A percentile compares a stretch with the other conserved stretches of the same genome.
Conservation (phyloP, 2,797 vertebrate species). For the Aplochiton taeniatus region DNA sequence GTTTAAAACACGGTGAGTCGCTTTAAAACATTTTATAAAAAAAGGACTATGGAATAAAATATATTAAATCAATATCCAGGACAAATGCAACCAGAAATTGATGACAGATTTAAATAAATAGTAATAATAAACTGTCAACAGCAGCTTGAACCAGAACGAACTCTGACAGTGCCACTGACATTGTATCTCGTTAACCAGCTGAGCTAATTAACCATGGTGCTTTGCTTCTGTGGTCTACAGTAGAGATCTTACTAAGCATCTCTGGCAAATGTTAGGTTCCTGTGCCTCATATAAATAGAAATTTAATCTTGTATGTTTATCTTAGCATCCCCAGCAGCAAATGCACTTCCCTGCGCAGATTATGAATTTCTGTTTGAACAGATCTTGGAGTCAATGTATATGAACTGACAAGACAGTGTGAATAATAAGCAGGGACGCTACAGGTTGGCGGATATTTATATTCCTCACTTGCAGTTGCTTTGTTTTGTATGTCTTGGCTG, state of each 20-base stretch:
- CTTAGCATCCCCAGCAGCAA: conserved; percentile 76
- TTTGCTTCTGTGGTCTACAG: conserved; percentile 47
- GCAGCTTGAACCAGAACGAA: too few species aligned
- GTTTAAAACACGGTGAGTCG: too few species aligned
- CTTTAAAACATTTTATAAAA: too few species aligned
- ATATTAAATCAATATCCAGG: too few species aligned
- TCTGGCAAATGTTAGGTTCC: conserved; percentile 72
- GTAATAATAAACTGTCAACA: too few species aligned
- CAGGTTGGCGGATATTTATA: conserved; percentile 53
- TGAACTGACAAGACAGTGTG: conserved; percentile 61
- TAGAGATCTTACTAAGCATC: conserved; percentile 61
- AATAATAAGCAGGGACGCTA: conserved; percentile 62
- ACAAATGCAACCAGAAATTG: too few species aligned
- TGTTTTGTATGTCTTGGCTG: too few species aligned
- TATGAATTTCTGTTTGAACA: conserved; percentile 80
- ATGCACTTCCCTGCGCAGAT: conserved; percentile 76
- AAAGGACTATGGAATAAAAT: too few species aligned
- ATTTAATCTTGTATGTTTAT: conserved; percentile 85
- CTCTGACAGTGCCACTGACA: too few species aligned
- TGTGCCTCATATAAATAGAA: conserved; percentile 82
- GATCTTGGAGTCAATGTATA: conserved; percentile 73
- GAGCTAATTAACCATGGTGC: conserved; percentile 35
- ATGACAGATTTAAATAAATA: not conserved
- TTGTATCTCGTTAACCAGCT: conserved; percentile 43
- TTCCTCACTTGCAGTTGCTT: conserved; percentile 45